Evolutionary conservation across 2,888 invertebrate species (phyloP), one percentile per base, ranked within the genome.

Genomic region (Harpalus rubripes): DNA sequence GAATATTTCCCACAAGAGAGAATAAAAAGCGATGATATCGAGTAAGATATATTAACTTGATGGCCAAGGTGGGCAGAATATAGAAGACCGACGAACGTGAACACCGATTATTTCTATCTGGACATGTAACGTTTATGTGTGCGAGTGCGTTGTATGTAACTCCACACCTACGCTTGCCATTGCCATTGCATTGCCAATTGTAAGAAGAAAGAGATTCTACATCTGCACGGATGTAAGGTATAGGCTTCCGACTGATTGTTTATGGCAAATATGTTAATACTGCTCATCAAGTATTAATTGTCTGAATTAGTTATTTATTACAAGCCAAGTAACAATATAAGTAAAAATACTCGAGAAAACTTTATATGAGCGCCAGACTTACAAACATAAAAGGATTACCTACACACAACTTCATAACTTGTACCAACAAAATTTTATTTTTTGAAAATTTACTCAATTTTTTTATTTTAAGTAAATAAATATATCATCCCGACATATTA

Each of bases 41-140:
- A 52, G 44, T 52, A 52, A 52, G 44, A 52, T 52, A 52, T 52
- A 52, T 52, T 52, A 12, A 52, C 10, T 52, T 52, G 44, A 52
- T 52, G 44, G 44, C 44, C 8, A 12, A 52, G 44, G 72, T 74
- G 72, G 72, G 44, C 44, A 41, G 72, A 41, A 8, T 18, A 44
- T 8, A 74, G 44, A 74, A 44, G 44, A 44, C 72, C 72, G 72
- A 16, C 44, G 41, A 74, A 68, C 2, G 16, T 68, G 41, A 68
- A 16, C 16, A 18, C 44, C 44, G 72, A 74, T 74, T 74, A 74
- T 74, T 44, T 74, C 72, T 74, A 74, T 74, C 72, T 44, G 15
- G 72, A 74, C 72, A 44, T 10, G 44, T 44, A 44, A 74, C 16
- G 44, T 74, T 74, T 74, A 74, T 74, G 44, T 74, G 41, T 16